A percentile compares a stretch with the other conserved stretches of the same genome.
Evolutionary conservation across 1,140 invertebrate species (phyloP).

Genomic region (Drosophila sturtevanti): DNA sequence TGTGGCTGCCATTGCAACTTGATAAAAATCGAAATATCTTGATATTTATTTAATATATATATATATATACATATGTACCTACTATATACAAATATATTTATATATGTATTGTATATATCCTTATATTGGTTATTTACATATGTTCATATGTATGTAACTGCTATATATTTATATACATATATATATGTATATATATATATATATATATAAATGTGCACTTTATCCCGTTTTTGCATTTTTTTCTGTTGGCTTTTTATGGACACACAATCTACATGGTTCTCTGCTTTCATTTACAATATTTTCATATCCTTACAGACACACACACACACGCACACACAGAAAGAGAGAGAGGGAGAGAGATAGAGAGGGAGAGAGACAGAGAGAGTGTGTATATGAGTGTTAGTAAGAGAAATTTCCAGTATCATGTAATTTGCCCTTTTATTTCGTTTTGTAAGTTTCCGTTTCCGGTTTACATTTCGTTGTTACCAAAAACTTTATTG

Average conservation of each 20-base stretch:
- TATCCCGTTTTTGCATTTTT: constrained; percentile 47
- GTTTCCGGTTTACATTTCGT: constrained; percentile 65
- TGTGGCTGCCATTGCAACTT: constrained; percentile 22
- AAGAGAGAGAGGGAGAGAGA: background rate
- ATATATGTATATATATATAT: background rate
- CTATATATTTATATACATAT: background rate
- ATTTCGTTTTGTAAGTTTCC: constrained; percentile 69
- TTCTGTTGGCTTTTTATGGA: constrained; percentile 67
- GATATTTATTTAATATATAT: constrained; percentile 1
- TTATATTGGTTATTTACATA: constrained; percentile 13
- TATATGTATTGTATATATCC: constrained; percentile 7
- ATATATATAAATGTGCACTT: constrained; percentile 49
- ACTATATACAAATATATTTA: background rate
- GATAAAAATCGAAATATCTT: constrained; percentile 8
- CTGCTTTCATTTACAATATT: constrained; percentile 74
- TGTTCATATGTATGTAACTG: background rate
- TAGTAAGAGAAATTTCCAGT: constrained; percentile 20
- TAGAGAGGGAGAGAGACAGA: background rate
- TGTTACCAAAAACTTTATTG: constrained; percentile 70
- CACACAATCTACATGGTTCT: constrained; percentile 67
- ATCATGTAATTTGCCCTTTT: constrained; percentile 72
- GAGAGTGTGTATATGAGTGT: background rate
- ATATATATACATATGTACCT: background rate
- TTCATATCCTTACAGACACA: constrained; percentile 41
- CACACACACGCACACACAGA: no score